These are phyloP conservation scores for Lathamus discolor DNA, from an alignment of 2,113 vertebrate genomes.

Conservation along the genomic window DNA sequence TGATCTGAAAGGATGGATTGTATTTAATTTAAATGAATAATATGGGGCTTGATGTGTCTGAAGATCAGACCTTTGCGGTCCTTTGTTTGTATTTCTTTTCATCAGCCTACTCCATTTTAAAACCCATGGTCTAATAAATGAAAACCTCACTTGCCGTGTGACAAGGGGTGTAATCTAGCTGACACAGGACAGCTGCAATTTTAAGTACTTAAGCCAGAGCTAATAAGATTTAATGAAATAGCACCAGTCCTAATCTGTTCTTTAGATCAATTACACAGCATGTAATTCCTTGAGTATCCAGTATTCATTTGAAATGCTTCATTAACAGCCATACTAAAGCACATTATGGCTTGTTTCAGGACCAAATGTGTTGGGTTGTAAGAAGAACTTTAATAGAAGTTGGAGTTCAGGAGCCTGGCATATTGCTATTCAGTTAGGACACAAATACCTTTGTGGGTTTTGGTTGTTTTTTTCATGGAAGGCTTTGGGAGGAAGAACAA, in stretches of 20 bases:
- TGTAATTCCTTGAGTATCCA: conserved; percentile 38
- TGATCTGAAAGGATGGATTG: not conserved
- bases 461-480: not conserved
- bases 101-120: not conserved
- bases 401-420: not conserved
- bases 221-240: conserved; percentile 59
- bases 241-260: conserved; percentile 41
- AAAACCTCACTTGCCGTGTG: not conserved
- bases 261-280: conserved; percentile 47
- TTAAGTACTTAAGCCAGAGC: conserved; percentile 20
- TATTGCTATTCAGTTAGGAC: not conserved
- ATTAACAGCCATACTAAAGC: conserved; percentile 9
- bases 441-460: not conserved
- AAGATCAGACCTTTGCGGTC: not conserved
- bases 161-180: conserved; percentile 19
- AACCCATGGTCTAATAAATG: not conserved
- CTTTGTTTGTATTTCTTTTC: not conserved
- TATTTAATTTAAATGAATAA: not conserved
- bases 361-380: not conserved
- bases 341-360: not conserved
- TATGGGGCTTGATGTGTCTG: not conserved
- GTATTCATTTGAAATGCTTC: conserved; percentile 32
- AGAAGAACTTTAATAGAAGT: not conserved
- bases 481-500: not conserved
- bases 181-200: conserved; percentile 19